phyloP scores from a whole-genome alignment of 2,797 vertebrate genomes.

The Gadopsis bispinosus region DNA sequence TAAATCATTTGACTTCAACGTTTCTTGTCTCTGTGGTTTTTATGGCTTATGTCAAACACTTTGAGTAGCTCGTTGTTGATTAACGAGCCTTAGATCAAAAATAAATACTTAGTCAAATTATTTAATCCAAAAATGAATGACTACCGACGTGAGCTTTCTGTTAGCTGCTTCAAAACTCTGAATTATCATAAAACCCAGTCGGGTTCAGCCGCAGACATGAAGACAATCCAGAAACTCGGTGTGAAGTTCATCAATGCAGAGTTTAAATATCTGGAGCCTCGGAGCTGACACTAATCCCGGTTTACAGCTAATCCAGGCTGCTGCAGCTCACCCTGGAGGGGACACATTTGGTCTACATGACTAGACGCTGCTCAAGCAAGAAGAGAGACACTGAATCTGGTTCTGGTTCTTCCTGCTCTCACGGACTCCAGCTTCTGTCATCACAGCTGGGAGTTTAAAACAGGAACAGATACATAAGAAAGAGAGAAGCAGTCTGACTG shows the following conservation, averaged over 20 bases:
- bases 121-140: background rate
- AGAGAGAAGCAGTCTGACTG: background rate
- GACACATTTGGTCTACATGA: background rate
- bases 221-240: background rate
- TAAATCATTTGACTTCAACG: too few species aligned
- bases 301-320: constrained; percentile 30
- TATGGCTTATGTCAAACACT: background rate
- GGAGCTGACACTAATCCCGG: constrained; percentile 32
- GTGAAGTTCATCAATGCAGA: background rate
- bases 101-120: too few species aligned
- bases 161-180: background rate
- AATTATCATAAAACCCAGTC: too few species aligned
- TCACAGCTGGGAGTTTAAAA: background rate
- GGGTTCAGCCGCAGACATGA: background rate
- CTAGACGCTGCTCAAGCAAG: background rate
- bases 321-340: constrained; percentile 2
- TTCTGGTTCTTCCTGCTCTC: background rate
- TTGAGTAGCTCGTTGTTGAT: background rate
- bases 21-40: too few species aligned
- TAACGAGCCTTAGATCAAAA: background rate
- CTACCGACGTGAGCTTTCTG: background rate
- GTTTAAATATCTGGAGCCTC: constrained; percentile 17
- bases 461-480: too few species aligned
- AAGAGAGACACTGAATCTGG: background rate
- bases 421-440: background rate